Base-by-base conservation (phyloP, 2,888 invertebrate genomes). In the Cyclophora albipunctata region DNA sequence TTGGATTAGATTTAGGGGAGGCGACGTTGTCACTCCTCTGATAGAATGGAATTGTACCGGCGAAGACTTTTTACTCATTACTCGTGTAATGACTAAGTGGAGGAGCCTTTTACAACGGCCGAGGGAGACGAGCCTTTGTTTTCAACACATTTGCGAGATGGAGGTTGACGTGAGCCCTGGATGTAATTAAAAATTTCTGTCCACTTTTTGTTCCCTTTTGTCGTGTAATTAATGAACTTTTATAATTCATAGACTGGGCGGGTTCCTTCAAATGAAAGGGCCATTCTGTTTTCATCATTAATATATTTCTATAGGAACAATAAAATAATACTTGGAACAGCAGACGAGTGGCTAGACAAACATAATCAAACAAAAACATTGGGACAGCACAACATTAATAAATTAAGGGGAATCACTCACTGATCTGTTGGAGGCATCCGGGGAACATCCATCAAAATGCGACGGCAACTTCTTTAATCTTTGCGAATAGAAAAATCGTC, bases 401-500 rank as follows among this genome's bases (percentile, higher is more conserved):
- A 20, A 20, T 20, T 20, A 20, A 20, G 20, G 20, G 20, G 20
- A 20, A 20, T 20, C 20, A 20, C 20, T 20, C 20, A 20, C 20
- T 20, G 20, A 20, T 20, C 20, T 20, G 20, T 20, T 20, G 20
- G 20, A 20, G 20, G 20, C 20, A 20, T 20, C 20, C 20, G 20
- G 20, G 20, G 20, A 20, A 20, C 20, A 20, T 20, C 20, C 20
- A 20, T 20, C 20, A 20, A 20, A 20, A 20, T 20, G 20, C 20
- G 20, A 20, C 20, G 20, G 20, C 20, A 20, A 20, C 20, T 20
- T 20, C 48, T 6, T 48, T 69, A 70, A 60, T 79, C 81, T 54
- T 72, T 75, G 42, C 63, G 60, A 47, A 92, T 90, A 34, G 71
- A 66, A 63, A 93, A 93, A 50, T 81, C 71, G 0, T 79, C 58